Evolutionary conservation across 2,797 vertebrate genomes (phyloP).

Genomic region (Enteromius argenteus): DNA sequence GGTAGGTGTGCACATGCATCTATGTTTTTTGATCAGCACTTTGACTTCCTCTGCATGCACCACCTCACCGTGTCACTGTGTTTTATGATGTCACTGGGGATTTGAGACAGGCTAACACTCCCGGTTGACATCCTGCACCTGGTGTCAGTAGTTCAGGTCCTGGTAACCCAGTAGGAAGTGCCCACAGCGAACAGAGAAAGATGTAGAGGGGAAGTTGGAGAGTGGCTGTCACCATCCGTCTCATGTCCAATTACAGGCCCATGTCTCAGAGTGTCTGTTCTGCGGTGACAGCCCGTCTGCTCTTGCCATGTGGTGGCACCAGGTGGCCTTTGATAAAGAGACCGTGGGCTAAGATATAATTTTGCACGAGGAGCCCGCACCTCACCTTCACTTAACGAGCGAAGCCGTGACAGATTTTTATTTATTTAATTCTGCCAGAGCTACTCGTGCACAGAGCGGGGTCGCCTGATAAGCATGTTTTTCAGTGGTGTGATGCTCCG

Average conservation of each 20-base stretch:
- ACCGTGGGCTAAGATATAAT: conserved; percentile 59
- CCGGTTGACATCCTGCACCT: conserved; percentile 3
- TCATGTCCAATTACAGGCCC: conserved; percentile 72
- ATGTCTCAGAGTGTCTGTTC: conserved; percentile 41
- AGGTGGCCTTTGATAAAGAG: conserved; percentile 71
- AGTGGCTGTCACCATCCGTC: conserved; percentile 65
- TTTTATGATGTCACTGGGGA: conserved; percentile 33
- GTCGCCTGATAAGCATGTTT: conserved; percentile 16
- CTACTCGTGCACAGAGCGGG: background rate
- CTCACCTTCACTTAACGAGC: conserved; percentile 49
- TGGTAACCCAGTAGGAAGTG: conserved; percentile 24
- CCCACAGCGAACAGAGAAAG: conserved; percentile 7
- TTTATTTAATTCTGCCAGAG: conserved; percentile 36
- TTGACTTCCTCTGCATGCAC: background rate
- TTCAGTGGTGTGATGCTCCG: background rate
- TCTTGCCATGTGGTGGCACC: conserved; percentile 65
- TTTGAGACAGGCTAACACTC: conserved; percentile 1
- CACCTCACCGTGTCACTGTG: background rate
- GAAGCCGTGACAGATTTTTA: conserved; percentile 47
- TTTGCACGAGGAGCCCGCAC: conserved; percentile 31
- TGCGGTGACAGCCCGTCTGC: conserved; percentile 70
- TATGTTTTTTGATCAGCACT: background rate
- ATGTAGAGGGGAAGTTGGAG: conserved; percentile 33
- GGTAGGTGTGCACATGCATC: conserved; percentile 66
- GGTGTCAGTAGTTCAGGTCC: conserved; percentile 46